phyloP scores from a whole-genome alignment of 2,888 invertebrate species.

The Heliconius ismenius region DNA sequence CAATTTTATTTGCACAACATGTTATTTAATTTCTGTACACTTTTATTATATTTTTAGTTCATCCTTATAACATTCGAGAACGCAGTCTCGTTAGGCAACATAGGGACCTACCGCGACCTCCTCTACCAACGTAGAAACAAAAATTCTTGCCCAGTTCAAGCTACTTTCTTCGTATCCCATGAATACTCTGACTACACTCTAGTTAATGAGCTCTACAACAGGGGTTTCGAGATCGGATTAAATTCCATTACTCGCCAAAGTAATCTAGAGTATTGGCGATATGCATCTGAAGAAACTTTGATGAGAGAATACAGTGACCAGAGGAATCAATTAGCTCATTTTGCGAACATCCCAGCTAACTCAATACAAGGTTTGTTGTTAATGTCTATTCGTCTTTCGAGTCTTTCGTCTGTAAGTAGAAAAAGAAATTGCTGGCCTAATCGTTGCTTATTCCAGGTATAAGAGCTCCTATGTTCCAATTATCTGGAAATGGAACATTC shows the following conservation, averaged over 20 bases:
- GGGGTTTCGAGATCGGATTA: slow-evolving; percentile 85
- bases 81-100: slow-evolving; percentile 80
- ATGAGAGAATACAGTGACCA: slow-evolving; percentile 83
- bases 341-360: slow-evolving; percentile 77
- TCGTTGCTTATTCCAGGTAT: slow-evolving; percentile 57
- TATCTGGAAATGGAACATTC: slow-evolving; percentile 82
- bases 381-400: neutral
- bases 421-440: too few relatives aligned
- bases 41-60: slow-evolving; percentile 74
- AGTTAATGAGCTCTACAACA: slow-evolving; percentile 82
- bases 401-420: too few relatives aligned
- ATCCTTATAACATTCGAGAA: slow-evolving; percentile 86
- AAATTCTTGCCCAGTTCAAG: slow-evolving; percentile 83
- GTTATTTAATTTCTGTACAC: neutral
- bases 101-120: slow-evolving; percentile 77
- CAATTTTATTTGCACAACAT: neutral
- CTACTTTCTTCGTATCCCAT: slow-evolving; percentile 87
- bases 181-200: slow-evolving; percentile 86
- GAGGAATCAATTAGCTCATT: slow-evolving; percentile 70
- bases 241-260: slow-evolving; percentile 85
- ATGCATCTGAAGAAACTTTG: slow-evolving; percentile 75
- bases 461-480: slow-evolving; percentile 81
- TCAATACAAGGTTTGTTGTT: slow-evolving; percentile 59
- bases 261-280: slow-evolving; percentile 81
- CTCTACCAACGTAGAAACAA: slow-evolving; percentile 81